These are phyloP conservation scores for Drosophila tani DNA, from an alignment of 1,140 invertebrate species.

Conservation along the genomic window DNA sequence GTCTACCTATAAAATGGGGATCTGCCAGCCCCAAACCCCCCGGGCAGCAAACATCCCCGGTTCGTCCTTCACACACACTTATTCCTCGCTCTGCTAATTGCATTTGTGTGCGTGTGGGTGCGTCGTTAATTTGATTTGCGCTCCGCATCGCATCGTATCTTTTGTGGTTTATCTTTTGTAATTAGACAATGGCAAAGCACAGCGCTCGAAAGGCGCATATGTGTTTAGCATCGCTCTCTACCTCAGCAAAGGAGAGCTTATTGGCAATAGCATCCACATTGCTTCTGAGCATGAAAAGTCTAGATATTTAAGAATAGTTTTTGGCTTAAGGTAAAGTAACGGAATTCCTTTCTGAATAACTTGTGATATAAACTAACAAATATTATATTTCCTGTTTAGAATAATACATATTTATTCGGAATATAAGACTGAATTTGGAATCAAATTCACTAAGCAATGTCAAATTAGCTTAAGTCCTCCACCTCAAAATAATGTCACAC, in stretches of 20 bases:
- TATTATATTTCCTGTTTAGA: no score
- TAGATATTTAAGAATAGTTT: no score
- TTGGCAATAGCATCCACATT: background rate
- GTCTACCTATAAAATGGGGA: slow-evolving; percentile 4
- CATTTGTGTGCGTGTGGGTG: slow-evolving; percentile 53
- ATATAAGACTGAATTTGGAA: background rate
- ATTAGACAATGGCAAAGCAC: slow-evolving; percentile 56
- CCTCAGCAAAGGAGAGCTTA: background rate
- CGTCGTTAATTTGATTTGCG: slow-evolving; percentile 70
- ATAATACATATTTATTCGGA: background rate
- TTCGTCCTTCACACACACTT: background rate
- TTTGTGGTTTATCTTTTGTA: slow-evolving; percentile 70
- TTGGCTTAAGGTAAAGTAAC: no score
- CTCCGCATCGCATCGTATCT: slow-evolving; percentile 47
- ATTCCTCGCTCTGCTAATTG: slow-evolving; percentile 35
- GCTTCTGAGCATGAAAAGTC: background rate
- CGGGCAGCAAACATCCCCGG: background rate
- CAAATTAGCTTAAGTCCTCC: background rate
- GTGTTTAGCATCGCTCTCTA: background rate
- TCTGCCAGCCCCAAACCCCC: background rate
- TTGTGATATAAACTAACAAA: no score
- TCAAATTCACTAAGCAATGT: background rate
- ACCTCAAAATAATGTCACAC: no score
- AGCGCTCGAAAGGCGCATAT: slow-evolving; percentile 23
- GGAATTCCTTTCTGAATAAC: no score